phyloP scores from a whole-genome alignment of 37 sponge, comb jelly and placozoan genomes.

The Spongilla lacustris region DNA sequence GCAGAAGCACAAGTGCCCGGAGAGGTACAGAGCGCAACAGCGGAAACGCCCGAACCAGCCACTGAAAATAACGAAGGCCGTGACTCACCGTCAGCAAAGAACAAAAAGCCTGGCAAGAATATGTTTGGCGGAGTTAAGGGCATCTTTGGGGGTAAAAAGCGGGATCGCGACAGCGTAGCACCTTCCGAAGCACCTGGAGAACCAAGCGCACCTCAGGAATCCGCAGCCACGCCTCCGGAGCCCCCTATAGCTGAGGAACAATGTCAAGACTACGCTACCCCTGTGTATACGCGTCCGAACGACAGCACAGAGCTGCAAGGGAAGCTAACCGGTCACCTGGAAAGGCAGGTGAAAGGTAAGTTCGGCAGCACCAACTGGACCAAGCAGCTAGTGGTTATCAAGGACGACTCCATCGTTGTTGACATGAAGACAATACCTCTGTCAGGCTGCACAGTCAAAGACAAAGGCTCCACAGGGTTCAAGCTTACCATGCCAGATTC shows the following conservation, averaged over 20 bases:
- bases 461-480: constrained; percentile 31
- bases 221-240: too few relatives aligned
- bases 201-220: neutral
- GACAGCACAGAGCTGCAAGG: neutral
- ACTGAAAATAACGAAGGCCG: neutral
- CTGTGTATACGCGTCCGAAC: too few relatives aligned
- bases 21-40: neutral
- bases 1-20: neutral
- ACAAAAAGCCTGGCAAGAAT: neutral
- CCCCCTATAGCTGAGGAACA: too few relatives aligned
- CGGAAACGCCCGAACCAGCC: neutral
- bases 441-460: neutral
- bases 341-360: neutral
- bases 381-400: neutral
- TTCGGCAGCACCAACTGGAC: neutral
- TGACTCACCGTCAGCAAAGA: neutral
- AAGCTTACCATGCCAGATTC: constrained; percentile 20
- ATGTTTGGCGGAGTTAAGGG: neutral
- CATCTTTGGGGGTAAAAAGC: neutral
- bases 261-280: too few relatives aligned
- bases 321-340: neutral
- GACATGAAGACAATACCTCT: neutral
- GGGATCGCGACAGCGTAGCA: neutral
- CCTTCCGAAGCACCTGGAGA: neutral
- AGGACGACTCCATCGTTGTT: neutral